A percentile compares a stretch with the other conserved stretches of the same genome.
Evolutionary conservation across 1,140 invertebrate species (phyloP).

Genomic region (Drosophila bipectinata): DNA sequence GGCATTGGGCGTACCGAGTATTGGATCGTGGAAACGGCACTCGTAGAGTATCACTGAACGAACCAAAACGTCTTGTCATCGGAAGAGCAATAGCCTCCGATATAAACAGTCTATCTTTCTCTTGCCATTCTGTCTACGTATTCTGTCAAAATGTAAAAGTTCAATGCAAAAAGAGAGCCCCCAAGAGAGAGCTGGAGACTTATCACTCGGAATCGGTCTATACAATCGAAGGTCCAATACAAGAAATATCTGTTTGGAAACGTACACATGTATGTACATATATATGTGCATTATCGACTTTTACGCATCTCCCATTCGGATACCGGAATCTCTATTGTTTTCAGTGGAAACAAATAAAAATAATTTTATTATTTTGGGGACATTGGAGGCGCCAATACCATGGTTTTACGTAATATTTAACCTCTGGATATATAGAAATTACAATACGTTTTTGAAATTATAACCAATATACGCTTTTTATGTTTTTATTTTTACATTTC

Average conservation of each 20-base stretch:
- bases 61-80: constrained; percentile 68
- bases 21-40: background rate
- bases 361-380: background rate
- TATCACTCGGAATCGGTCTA: background rate
- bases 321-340: constrained; percentile 55
- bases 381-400: background rate
- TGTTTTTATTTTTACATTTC: background rate
- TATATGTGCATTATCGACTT: constrained; percentile 15
- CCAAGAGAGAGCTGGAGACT: background rate
- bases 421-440: background rate
- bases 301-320: constrained; percentile 50
- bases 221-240: background rate
- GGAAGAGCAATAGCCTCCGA: constrained; percentile 74
- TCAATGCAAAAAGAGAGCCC: constrained; percentile 31
- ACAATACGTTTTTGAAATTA: background rate
- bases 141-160: constrained; percentile 69
- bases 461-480: background rate
- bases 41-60: constrained; percentile 40
- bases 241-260: background rate
- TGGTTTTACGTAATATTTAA: background rate
- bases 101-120: constrained; percentile 73
- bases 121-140: constrained; percentile 54
- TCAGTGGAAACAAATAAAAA: constrained; percentile 14
- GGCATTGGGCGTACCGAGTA: background rate
- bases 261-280: background rate